Evolutionary conservation across 2,113 vertebrate genomes (phyloP).

Genomic region (Maccullochella peelii): DNA sequence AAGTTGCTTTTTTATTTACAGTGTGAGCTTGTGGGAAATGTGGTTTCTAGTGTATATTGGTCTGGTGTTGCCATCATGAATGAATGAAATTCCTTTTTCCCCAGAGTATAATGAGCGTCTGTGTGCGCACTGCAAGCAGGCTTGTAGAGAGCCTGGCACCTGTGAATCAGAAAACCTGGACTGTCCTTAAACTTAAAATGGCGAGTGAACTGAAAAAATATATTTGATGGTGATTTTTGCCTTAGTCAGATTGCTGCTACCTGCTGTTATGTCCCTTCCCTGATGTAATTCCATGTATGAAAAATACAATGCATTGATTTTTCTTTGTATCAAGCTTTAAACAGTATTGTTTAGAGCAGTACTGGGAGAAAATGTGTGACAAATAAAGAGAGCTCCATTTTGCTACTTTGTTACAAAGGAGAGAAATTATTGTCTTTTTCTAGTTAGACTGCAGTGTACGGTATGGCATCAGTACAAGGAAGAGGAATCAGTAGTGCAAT

Average conservation of each 20-base stretch:
- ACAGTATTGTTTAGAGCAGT: slow-evolving; percentile 42
- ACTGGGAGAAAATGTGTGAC: not conserved
- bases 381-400: slow-evolving; percentile 55
- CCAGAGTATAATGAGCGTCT: slow-evolving; percentile 70
- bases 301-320: slow-evolving; percentile 28
- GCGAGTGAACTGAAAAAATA: slow-evolving; percentile 69
- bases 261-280: slow-evolving; percentile 57
- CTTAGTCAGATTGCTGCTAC: slow-evolving; percentile 86
- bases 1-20: slow-evolving; percentile 47
- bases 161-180: slow-evolving; percentile 65
- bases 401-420: slow-evolving; percentile 49
- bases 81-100: slow-evolving; percentile 73
- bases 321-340: slow-evolving; percentile 72
- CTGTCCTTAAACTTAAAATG: slow-evolving; percentile 52
- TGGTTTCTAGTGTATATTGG: slow-evolving; percentile 49
- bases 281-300: slow-evolving; percentile 61
- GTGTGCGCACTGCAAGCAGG: slow-evolving; percentile 68
- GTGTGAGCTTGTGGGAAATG: slow-evolving; percentile 48
- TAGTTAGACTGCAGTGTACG: not conserved
- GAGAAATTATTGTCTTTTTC: not conserved
- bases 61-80: slow-evolving; percentile 60
- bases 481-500: not conserved
- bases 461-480: not conserved
- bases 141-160: slow-evolving; percentile 59
- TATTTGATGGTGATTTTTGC: slow-evolving; percentile 58